phyloP scores from a whole-genome alignment of 2,113 vertebrate species.

The Xiphophorus couchianus region DNA sequence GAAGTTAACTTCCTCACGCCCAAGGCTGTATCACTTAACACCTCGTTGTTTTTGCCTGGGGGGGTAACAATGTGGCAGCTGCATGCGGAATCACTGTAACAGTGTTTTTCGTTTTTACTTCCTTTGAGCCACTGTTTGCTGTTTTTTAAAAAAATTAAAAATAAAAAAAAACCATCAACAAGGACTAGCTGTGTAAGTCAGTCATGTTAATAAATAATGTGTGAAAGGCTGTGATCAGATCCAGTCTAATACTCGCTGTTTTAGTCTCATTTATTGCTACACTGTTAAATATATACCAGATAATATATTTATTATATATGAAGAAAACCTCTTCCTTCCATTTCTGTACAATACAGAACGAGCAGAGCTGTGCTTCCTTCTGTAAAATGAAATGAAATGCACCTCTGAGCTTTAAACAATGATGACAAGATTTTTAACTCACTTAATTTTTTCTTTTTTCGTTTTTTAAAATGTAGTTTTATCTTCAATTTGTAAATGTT shows the following conservation, averaged over 20 bases:
- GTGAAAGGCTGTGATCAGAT: too few species aligned
- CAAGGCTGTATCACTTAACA: constrained; percentile 48
- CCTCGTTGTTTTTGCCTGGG: neutral
- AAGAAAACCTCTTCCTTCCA: too few species aligned
- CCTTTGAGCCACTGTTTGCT: constrained; percentile 33
- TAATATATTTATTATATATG: too few species aligned
- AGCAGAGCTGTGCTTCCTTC: neutral
- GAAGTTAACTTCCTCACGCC: constrained; percentile 63
- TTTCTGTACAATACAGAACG: neutral
- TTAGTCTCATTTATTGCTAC: neutral
- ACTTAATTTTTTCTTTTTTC: neutral
- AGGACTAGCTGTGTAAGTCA: constrained; percentile 16
- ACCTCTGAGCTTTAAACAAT: neutral
- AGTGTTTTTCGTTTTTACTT: constrained; percentile 54
- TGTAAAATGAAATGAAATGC: neutral
- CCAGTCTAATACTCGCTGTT: too few species aligned
- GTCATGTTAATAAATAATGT: neutral
- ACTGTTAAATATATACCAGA: neutral
- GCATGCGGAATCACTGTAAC: constrained; percentile 25
- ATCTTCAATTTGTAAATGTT: neutral
- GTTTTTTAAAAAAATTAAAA: neutral
- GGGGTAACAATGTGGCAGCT: constrained; percentile 29
- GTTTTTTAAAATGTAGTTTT: too few species aligned
- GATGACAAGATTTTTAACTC: neutral
- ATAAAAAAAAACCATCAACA: neutral